phyloP scores from a whole-genome alignment of 2,113 vertebrate genomes.

The pig (Sus scrofa) region T2T-Sscrofa CM000817.6:72897001-72897500 shows the following conservation, averaged over 20 bases:
- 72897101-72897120: neutral
- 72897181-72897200: neutral
- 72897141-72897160: neutral
- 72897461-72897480: neutral
- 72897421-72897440: accelerated
- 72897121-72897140: neutral
- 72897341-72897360: neutral
- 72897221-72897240: neutral
- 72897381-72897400: accelerated
- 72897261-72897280: neutral
- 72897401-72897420: accelerated
- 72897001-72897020: too few relatives aligned
- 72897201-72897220: neutral
- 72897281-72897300: too few relatives aligned
- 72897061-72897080: neutral
- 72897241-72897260: neutral
- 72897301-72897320: neutral
- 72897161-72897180: neutral
- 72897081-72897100: neutral
- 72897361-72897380: neutral
- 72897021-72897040: too few relatives aligned
- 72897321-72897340: neutral
- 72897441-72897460: neutral
- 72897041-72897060: neutral
- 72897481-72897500: neutral